phyloP scores from a whole-genome alignment of 2,797 vertebrate genomes.

The Eospalax fontanierii region DNA sequence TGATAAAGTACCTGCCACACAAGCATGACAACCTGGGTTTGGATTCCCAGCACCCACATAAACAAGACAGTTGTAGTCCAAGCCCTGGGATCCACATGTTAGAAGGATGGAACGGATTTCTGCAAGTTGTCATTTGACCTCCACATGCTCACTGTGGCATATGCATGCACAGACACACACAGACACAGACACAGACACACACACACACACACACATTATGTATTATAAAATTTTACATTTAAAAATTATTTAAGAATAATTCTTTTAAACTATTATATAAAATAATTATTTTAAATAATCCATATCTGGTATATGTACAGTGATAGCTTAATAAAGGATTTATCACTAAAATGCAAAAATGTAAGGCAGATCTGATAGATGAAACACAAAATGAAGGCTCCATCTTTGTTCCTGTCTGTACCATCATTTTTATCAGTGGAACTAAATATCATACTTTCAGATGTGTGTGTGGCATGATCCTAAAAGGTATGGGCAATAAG shows the following conservation, averaged over 20 bases:
- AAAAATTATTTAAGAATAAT: neutral
- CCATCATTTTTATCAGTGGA: neutral
- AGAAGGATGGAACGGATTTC: neutral
- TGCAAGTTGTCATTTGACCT: neutral
- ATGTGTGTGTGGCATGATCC: neutral
- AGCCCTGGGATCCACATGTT: neutral
- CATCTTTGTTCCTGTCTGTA: neutral
- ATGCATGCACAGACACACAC: neutral
- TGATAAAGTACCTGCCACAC: neutral
- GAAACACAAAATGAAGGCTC: neutral
- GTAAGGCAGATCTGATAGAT: neutral
- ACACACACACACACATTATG: neutral
- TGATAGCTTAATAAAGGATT: neutral
- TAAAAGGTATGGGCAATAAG: neutral
- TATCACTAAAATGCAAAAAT: neutral
- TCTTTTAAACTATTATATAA: slow-evolving; percentile 42
- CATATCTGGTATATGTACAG: neutral
- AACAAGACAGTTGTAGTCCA: no score
- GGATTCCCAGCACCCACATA: neutral
- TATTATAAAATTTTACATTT: no score
- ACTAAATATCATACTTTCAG: neutral
- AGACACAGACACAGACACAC: neutral
- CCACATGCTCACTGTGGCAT: neutral
- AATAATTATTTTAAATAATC: slow-evolving; percentile 22
- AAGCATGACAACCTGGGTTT: neutral